These are phyloP conservation scores for Paralvinella palmiformis DNA, from an alignment of 1,140 invertebrate genomes.

Conservation along the genomic window DNA sequence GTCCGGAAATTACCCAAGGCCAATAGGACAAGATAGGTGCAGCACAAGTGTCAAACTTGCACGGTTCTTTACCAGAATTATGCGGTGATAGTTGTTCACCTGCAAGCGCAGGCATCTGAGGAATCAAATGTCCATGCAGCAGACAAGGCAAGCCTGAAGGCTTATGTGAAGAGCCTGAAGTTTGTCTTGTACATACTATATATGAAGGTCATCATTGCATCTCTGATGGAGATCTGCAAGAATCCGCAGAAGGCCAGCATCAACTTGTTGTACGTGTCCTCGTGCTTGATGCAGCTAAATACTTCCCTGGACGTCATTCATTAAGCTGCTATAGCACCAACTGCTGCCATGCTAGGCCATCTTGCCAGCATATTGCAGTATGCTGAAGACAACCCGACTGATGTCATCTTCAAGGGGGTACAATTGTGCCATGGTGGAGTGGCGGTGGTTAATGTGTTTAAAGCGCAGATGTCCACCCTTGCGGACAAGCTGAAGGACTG, in stretches of 20 bases:
- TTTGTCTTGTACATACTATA: background rate
- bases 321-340: background rate
- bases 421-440: background rate
- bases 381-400: conserved; percentile 5
- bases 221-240: background rate
- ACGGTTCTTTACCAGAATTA: background rate
- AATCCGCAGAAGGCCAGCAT: conserved; percentile 4
- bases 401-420: background rate
- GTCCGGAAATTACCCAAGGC: conserved; percentile 2
- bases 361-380: background rate
- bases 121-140: conserved; percentile 2
- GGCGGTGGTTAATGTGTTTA: background rate
- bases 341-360: background rate
- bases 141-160: background rate
- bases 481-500: background rate
- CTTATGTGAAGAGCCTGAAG: background rate
- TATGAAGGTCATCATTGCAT: background rate
- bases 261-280: conserved; percentile 1
- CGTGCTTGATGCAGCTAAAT: background rate
- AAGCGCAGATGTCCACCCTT: conserved; percentile 4
- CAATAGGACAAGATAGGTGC: background rate
- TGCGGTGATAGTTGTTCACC: background rate
- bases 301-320: background rate
- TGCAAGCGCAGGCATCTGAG: background rate
- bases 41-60: background rate